Evolutionary conservation across 2,113 vertebrate genomes (phyloP), one percentile per base, ranked within the genome.

Genomic region (Madoqua kirkii): DNA sequence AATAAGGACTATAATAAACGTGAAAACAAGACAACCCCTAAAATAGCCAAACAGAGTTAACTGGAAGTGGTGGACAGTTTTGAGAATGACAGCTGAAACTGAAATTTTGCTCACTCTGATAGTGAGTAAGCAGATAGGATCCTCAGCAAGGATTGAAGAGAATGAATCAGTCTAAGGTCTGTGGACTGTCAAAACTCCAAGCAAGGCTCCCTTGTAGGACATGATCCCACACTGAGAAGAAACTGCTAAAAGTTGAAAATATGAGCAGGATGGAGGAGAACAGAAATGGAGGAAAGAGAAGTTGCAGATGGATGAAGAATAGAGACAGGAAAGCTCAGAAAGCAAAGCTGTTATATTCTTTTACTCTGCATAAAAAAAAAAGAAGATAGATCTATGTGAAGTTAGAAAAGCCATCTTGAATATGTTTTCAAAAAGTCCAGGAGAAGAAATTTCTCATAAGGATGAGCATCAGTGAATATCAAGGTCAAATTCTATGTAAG

Each of bases 391-490:
- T 40, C 8, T 57, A 27, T 71, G 15, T 57, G 5, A 84, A 91
- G 21, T 52, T 64, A 87, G 29, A 86, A 87, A 67, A 57, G 3
- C 31, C 31, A 57, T 54, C 62, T 82, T 45, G 3, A 90, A 54
- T 55, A 15, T 95, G 25, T 14, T 87, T 93, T 74, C 45, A 3
- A 52, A 76, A 64, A 87, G 13, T 91, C 76, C 3, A 45, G 25
- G 48, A 82, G 89, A 81, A 79, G 8, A 15, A 89, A 93, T 59
- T 93, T 67, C 55, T 81, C n/a, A 43, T 52, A 29, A 90, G 71
- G 67, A 55, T 60, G 16, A 79, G 5, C 17, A 55, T 25, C 14
- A 36, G 6, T 50, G 54, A 85, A 15, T 59, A 48, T 81, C 50
- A 88, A 95, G 43, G 31, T 54, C 36, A 74, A 62, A 62, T 71